phyloP scores from a whole-genome alignment of 1,140 invertebrate genomes.

The Cyrtorhinus lividipennis region DNA sequence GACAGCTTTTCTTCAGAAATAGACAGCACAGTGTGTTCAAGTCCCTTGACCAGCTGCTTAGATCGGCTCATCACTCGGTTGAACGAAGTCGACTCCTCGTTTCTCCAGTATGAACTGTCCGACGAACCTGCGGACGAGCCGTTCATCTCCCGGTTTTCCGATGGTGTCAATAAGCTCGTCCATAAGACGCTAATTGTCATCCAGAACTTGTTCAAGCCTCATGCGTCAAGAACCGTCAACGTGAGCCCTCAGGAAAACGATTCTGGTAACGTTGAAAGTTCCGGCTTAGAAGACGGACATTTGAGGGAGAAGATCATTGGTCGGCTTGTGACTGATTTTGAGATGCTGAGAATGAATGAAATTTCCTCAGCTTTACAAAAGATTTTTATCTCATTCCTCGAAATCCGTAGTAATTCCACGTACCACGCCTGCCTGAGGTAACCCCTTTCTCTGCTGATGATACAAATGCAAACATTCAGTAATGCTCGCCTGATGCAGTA shows the following conservation, averaged over 20 bases:
- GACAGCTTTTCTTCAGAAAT: slow-evolving; percentile 16
- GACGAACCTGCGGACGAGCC: not conserved
- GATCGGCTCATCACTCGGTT: slow-evolving; percentile 12
- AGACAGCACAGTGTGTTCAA: slow-evolving; percentile 7
- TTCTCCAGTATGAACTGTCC: not conserved
- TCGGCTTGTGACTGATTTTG: slow-evolving; percentile 40
- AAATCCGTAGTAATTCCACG: not conserved
- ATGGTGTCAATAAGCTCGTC: slow-evolving; percentile 17
- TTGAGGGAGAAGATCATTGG: slow-evolving; percentile 44
- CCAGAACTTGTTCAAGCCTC: slow-evolving; percentile 54
- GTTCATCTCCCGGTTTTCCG: slow-evolving; percentile 6
- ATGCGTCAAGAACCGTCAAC: slow-evolving; percentile 27
- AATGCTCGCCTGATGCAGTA: not conserved
- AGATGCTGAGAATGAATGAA: slow-evolving; percentile 35
- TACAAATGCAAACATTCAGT: not conserved
- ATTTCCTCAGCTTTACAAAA: slow-evolving; percentile 26
- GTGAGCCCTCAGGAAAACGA: slow-evolving; percentile 30
- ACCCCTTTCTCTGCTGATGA: not conserved
- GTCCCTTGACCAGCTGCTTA: slow-evolving; percentile 17
- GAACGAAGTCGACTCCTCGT: not conserved
- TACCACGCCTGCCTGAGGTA: slow-evolving; percentile 5
- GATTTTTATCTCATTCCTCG: not conserved
- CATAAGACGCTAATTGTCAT: slow-evolving; percentile 42
- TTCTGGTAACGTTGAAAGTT: slow-evolving; percentile 29
- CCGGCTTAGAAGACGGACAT: slow-evolving; percentile 41